Conservation (phyloP, 2,888 invertebrate species). For the Drosophila cracens region DNA sequence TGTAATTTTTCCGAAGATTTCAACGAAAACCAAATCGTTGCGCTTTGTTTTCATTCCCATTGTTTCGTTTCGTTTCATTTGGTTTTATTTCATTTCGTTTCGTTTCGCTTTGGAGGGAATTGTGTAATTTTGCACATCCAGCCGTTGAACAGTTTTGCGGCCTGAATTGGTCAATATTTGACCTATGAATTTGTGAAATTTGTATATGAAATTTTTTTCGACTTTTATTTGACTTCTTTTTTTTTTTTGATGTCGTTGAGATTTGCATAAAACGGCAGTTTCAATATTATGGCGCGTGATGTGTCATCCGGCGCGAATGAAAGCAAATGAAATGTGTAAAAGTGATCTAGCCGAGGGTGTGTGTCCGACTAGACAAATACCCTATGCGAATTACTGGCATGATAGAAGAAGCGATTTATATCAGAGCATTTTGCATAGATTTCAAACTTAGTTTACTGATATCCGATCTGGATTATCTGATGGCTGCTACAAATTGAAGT, state of each 20-base stretch:
- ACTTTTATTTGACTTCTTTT: conserved; percentile 10
- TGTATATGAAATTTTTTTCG: conserved; percentile 39
- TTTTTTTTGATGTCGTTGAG: conserved; percentile 9
- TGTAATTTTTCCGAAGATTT: conserved; percentile 25
- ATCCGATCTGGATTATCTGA: neutral
- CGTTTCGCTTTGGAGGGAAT: conserved; percentile 26
- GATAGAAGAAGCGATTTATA: neutral
- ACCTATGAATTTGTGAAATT: conserved; percentile 62
- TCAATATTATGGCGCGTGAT: conserved; percentile 29
- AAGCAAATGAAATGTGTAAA: conserved; percentile 15
- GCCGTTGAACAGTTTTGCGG: conserved; percentile 17
- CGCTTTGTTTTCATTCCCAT: conserved; percentile 37
- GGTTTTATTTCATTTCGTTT: conserved; percentile 23
- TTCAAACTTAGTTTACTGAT: neutral
- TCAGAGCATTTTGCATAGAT: neutral
- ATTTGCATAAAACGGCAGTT: conserved; percentile 68
- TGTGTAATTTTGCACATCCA: conserved; percentile 69
- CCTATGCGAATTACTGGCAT: neutral
- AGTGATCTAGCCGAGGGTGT: neutral
- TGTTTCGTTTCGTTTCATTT: conserved; percentile 40
- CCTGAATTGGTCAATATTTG: conserved; percentile 66
- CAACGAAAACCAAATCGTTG: conserved; percentile 8
- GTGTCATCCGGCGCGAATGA: conserved; percentile 36
- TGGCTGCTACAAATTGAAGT: neutral
- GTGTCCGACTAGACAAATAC: conserved; percentile 9